Base-by-base conservation (phyloP, 2,113 vertebrate species). In the Gymnocephalus cernua region DNA sequence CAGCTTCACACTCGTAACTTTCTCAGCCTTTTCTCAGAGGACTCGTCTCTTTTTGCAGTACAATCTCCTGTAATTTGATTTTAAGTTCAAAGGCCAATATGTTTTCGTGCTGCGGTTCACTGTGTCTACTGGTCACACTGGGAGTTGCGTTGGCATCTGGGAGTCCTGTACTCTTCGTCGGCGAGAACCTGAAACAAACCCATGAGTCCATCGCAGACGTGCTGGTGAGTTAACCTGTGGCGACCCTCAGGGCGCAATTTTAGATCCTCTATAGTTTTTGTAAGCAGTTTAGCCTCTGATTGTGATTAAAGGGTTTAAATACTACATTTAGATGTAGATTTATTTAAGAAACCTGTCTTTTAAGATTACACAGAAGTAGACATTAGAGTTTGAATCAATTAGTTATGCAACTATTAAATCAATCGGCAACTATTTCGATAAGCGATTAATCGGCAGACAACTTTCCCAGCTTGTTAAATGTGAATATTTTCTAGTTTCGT, bases 151-250 rank as follows among this genome's bases (percentile, higher is more conserved):
- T 69, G 18, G 27, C 45, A 0, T 51, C 4, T 32, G 69, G 56
- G 3, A 15, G 0, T 38, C 70, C 86, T 2, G 0, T 13, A 14
- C 32, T 48, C 6, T 32, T 4, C 0, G 2, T 75, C 29, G 1
- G 62, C 0, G 8, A 62, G 0, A 8, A 3, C 0, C 12, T 86
- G 56, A 29, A 0, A 4, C 0, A 7, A 10, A 5, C 0, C 21
- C 77, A 63, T 1, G 15, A 51, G 0, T 32, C 14, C 54, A 62
- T 90, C 8, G 16, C 13, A 5, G 6, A 61, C 0, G 18, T 13
- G 13, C 82, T 93, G 90, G 92, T 93, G 75, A 92, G 92, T 92
- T 66, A 0, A 51, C 12, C 58, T 9, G 8, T 10, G 85, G 85
- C 1, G 38, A 82, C 14, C 84, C 61, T 0, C 79, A 85, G 66